Conservation (phyloP, 2,888 invertebrate species). For the Meteorus colon region DNA sequence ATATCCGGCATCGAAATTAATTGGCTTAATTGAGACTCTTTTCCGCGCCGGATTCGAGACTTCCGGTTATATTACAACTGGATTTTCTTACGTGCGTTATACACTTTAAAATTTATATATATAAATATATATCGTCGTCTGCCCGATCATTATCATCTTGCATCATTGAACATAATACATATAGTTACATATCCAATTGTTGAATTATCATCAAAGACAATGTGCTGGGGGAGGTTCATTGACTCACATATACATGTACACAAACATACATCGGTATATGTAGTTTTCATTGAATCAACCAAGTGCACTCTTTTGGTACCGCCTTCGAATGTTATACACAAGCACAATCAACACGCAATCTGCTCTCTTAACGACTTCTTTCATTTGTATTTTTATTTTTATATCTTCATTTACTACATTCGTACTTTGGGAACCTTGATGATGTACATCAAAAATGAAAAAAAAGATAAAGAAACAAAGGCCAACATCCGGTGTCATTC, state of each 20-base stretch:
- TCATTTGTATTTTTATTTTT: background rate
- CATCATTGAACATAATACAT: constrained; percentile 33
- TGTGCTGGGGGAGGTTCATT: constrained; percentile 28
- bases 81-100: constrained; percentile 36
- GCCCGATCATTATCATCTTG: constrained; percentile 24
- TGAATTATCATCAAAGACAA: constrained; percentile 39
- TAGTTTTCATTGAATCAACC: background rate
- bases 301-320: background rate
- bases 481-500: constrained; percentile 20
- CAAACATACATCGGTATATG: background rate
- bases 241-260: background rate
- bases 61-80: constrained; percentile 47
- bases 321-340: background rate
- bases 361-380: constrained; percentile 31
- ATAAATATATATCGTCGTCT: constrained; percentile 10
- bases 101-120: background rate
- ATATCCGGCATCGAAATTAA: constrained; percentile 54
- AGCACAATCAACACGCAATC: constrained; percentile 22
- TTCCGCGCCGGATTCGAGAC: constrained; percentile 54
- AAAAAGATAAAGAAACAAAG: background rate
- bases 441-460: constrained; percentile 8
- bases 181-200: constrained; percentile 11
- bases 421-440: constrained; percentile 21
- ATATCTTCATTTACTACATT: constrained; percentile 27
- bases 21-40: constrained; percentile 54